Evolutionary conservation across 2,888 invertebrate species (phyloP).

Genomic region (Heliconius aoede): DNA sequence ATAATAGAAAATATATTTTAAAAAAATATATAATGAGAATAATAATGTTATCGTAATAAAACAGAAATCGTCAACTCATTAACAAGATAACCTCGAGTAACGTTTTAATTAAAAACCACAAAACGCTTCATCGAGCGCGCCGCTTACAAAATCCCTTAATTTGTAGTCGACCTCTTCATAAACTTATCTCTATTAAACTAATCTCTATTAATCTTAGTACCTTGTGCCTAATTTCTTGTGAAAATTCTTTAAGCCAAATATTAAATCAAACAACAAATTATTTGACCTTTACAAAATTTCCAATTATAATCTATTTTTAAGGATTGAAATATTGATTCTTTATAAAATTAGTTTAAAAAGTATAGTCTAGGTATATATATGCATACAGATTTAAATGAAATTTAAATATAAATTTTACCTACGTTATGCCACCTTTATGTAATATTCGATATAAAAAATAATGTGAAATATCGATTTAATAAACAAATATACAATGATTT

Average conservation of each 20-base stretch:
- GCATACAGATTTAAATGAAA: too few relatives aligned
- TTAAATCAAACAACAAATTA: conserved; percentile 22
- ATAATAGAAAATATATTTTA: too few relatives aligned
- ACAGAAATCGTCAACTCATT: conserved; percentile 73
- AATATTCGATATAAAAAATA: too few relatives aligned
- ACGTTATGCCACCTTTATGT: too few relatives aligned
- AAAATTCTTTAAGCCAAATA: conserved; percentile 42
- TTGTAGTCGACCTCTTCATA: conserved; percentile 48
- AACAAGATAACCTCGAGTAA: conserved; percentile 73
- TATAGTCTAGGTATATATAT: not conserved
- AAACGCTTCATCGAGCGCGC: conserved; percentile 71
- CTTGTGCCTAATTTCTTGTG: conserved; percentile 47
- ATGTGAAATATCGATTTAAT: too few relatives aligned
- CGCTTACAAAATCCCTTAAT: conserved; percentile 76
- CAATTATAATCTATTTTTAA: conserved; percentile 4
- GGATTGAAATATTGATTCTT: not conserved
- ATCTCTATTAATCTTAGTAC: conserved; percentile 36
- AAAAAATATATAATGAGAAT: conserved; percentile 12
- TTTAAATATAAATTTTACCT: too few relatives aligned
- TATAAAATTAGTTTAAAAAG: not conserved
- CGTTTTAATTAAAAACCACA: conserved; percentile 78
- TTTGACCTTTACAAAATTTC: conserved; percentile 17
- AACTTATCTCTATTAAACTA: conserved; percentile 44
- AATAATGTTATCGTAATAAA: conserved; percentile 53
- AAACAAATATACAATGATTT: too few relatives aligned